Conservation (phyloP, 1,140 invertebrate genomes). For the Euwallacea similis region DNA sequence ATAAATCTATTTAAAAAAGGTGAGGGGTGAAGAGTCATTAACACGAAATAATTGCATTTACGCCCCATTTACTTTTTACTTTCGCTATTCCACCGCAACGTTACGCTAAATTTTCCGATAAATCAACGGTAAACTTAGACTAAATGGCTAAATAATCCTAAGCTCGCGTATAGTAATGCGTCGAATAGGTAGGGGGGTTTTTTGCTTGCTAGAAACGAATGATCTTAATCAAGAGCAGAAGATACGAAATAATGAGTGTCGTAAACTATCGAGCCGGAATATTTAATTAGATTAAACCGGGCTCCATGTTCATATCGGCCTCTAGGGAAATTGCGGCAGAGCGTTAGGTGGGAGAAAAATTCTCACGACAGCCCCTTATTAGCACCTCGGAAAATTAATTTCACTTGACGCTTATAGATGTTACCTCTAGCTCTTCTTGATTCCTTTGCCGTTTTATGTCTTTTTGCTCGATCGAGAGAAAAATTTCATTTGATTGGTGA, state of each 20-base stretch:
- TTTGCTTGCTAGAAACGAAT: too few relatives aligned
- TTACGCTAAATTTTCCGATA: background rate
- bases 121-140: too few relatives aligned
- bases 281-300: conserved; percentile 28
- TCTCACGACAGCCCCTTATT: conserved; percentile 18
- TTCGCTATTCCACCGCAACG: background rate
- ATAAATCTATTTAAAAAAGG: conserved; percentile 2
- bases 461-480: too few relatives aligned
- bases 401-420: conserved; percentile 16
- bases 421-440: background rate
- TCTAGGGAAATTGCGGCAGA: conserved; percentile 24
- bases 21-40: conserved; percentile 4
- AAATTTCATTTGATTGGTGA: background rate
- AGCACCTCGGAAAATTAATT: conserved; percentile 13
- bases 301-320: conserved; percentile 18
- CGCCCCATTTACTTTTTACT: conserved; percentile 5
- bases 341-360: conserved; percentile 23
- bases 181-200: too few relatives aligned
- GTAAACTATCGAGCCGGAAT: conserved; percentile 22
- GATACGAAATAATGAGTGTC: conserved; percentile 3
- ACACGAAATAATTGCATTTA: background rate
- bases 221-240: background rate
- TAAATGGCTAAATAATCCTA: too few relatives aligned
- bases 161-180: too few relatives aligned
- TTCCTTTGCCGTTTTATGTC: background rate